Percentiles rank a stretch among this genome's conserved stretches.
Evolutionary conservation across 2,797 vertebrate genomes (phyloP).

Genomic region (Poliocrania exsul): DNA sequence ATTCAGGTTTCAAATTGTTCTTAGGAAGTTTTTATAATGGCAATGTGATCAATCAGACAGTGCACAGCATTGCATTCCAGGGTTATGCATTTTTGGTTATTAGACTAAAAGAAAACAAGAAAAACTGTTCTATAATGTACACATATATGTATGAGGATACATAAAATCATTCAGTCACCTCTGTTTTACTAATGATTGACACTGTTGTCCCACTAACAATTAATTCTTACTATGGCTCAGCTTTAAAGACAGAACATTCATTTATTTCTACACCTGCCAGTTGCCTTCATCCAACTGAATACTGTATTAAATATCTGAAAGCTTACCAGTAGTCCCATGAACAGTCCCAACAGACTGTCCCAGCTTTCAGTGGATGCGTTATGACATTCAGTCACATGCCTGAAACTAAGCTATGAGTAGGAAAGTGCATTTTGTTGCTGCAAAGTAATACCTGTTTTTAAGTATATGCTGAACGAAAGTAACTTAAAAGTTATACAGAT

Average conservation of each 20-base stretch:
- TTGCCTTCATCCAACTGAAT: background rate
- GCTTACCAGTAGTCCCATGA: background rate
- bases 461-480: background rate
- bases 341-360: background rate
- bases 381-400: background rate
- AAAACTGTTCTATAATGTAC: background rate
- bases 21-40: background rate
- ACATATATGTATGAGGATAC: background rate
- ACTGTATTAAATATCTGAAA: background rate
- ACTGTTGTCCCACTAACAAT: background rate
- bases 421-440: background rate
- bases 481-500: background rate
- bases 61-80: background rate
- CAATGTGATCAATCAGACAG: background rate
- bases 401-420: background rate
- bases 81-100: background rate
- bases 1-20: accelerated
- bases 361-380: background rate
- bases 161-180: background rate
- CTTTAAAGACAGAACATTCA: background rate
- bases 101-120: background rate
- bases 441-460: background rate
- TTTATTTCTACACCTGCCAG: background rate
- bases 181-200: background rate
- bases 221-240: background rate